A percentile compares a stretch with the other conserved stretches of the same genome.
These are phyloP conservation scores for Elaphurus davidianus DNA, from an alignment of 2,113 vertebrate genomes.

Conservation along the genomic window DNA sequence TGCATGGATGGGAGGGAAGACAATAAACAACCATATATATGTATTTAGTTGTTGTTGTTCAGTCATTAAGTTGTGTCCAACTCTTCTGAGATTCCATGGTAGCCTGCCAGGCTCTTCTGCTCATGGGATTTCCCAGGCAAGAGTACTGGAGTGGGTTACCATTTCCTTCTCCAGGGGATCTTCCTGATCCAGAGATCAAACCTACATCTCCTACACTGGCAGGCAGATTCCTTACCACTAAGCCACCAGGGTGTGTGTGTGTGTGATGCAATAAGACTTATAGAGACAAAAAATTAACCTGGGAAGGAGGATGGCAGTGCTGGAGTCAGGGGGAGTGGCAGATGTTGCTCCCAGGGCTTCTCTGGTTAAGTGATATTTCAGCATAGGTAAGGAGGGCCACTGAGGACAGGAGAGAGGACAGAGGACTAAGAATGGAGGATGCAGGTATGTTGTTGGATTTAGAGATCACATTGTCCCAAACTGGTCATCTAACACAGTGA, in stretches of 20 bases:
- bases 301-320: background rate
- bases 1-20: background rate
- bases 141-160: background rate
- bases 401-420: background rate
- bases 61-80: background rate
- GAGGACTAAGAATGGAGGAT: background rate
- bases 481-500: background rate
- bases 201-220: background rate
- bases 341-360: background rate
- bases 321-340: background rate
- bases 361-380: background rate
- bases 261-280: background rate
- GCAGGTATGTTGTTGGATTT: background rate
- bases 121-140: background rate
- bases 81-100: background rate
- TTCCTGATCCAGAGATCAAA: background rate
- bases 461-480: background rate
- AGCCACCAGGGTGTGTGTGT: background rate
- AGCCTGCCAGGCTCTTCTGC: background rate
- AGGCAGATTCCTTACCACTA: background rate
- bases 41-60: background rate
- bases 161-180: background rate
- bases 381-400: background rate
- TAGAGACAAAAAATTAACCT: background rate
- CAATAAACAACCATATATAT: background rate